These are phyloP conservation scores for Allygus modestus DNA, from an alignment of 2,888 invertebrate genomes.

Conservation along the genomic window DNA sequence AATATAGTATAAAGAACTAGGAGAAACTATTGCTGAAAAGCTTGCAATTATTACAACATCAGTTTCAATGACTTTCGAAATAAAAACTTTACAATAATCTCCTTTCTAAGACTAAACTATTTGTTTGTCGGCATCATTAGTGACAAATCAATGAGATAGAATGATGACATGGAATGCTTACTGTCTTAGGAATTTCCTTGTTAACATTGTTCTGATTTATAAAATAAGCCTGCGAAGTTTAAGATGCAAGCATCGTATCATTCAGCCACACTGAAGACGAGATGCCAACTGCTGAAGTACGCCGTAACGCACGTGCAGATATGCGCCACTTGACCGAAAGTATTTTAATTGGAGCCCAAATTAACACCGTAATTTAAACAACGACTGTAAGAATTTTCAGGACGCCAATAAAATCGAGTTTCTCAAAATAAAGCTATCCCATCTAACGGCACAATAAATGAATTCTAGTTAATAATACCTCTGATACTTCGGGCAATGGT, in stretches of 20 bases:
- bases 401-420: not conserved
- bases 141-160: not conserved
- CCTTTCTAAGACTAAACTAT: not conserved
- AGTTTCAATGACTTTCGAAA: too few relatives aligned
- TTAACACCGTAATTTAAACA: not conserved
- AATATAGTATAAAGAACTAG: too few relatives aligned
- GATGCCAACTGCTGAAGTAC: not conserved
- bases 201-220: slow-evolving; percentile 36
- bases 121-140: slow-evolving; percentile 30
- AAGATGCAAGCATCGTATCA: not conserved
- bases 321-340: not conserved
- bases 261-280: not conserved
- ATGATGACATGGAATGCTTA: not conserved
- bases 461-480: too few relatives aligned
- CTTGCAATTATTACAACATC: too few relatives aligned
- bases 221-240: not conserved
- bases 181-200: not conserved
- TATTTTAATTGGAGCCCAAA: slow-evolving; percentile 19
- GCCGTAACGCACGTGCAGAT: slow-evolving; percentile 27
- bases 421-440: too few relatives aligned
- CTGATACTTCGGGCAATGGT: too few relatives aligned
- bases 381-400: not conserved
- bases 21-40: too few relatives aligned
- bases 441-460: too few relatives aligned
- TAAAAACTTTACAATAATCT: too few relatives aligned